These are phyloP conservation scores for Aphaenogaster rudis DNA, from an alignment of 1,140 invertebrate genomes.

Conservation along the genomic window DNA sequence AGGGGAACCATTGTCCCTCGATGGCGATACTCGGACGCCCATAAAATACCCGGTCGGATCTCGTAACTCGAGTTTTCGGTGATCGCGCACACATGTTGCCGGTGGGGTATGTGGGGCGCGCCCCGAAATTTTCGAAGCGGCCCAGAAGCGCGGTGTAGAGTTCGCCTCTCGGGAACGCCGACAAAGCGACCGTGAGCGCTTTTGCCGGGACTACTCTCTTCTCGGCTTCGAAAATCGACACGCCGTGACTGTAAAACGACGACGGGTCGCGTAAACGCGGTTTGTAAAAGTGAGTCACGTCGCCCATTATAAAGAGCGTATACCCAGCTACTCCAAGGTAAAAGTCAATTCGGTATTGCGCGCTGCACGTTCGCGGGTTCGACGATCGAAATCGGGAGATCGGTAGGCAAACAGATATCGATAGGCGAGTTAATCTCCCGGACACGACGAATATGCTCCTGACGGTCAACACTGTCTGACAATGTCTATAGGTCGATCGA, in stretches of 20 bases:
- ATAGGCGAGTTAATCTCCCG: constrained; percentile 38
- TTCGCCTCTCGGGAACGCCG: constrained; percentile 13
- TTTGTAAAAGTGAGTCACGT: constrained; percentile 23
- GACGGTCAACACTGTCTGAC: constrained; percentile 41
- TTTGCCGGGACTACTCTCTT: background rate
- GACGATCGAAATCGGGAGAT: constrained; percentile 35
- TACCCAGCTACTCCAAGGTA: background rate
- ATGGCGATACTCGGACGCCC: background rate
- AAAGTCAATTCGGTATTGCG: constrained; percentile 46
- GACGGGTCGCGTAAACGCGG: constrained; percentile 17
- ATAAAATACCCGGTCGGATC: constrained; percentile 36
- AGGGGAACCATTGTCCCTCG: constrained; percentile 45
- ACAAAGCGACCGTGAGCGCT: constrained; percentile 8
- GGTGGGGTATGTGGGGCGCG: background rate
- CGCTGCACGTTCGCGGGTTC: background rate
- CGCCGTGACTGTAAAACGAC: background rate
- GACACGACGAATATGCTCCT: constrained; percentile 34
- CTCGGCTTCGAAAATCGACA: constrained; percentile 29
- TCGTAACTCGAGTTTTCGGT: constrained; percentile 23
- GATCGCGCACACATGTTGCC: constrained; percentile 46
- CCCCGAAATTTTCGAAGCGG: constrained; percentile 23
- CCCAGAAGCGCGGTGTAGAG: constrained; percentile 15
- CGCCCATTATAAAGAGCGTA: background rate
- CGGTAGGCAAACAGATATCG: constrained; percentile 47
- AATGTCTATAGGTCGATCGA: constrained; percentile 46